Evolutionary conservation across 2,113 vertebrate genomes (phyloP).

Genomic region (Macquaria ambigua): DNA sequence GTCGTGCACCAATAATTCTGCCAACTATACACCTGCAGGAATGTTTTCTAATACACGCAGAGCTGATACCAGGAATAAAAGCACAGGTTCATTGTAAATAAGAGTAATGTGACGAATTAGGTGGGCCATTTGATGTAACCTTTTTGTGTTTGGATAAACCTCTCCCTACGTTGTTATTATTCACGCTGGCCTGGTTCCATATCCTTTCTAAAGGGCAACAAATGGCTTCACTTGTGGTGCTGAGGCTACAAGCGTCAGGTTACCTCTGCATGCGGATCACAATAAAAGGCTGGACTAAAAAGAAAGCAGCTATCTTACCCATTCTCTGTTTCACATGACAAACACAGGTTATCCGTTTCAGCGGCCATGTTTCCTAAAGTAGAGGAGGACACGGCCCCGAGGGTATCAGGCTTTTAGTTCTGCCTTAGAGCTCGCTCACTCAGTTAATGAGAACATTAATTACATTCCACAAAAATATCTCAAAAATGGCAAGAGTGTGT

Average conservation of each 20-base stretch:
- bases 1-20: constrained; percentile 58
- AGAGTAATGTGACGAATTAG: constrained; percentile 46
- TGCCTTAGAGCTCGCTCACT: constrained; percentile 70
- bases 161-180: constrained; percentile 42
- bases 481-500: constrained; percentile 48
- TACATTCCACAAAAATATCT: constrained; percentile 68
- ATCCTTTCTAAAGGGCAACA: constrained; percentile 68
- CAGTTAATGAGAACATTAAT: constrained; percentile 81
- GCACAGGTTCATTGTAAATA: constrained; percentile 42
- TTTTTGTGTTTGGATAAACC: constrained; percentile 55
- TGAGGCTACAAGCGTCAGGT: constrained; percentile 59
- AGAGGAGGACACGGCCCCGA: constrained; percentile 44
- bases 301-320: constrained; percentile 42
- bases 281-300: constrained; percentile 50
- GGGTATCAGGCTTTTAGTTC: constrained; percentile 64
- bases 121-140: constrained; percentile 60
- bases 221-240: constrained; percentile 60
- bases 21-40: constrained; percentile 51
- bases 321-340: constrained; percentile 43
- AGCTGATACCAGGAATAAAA: constrained; percentile 36
- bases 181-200: constrained; percentile 61
- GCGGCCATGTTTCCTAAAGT: constrained; percentile 39
- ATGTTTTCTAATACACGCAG: constrained; percentile 36
- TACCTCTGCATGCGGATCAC: constrained; percentile 49
- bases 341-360: constrained; percentile 56